Base-by-base conservation (phyloP, 2,797 vertebrate genomes). In the Clarias pachynema region DNA sequence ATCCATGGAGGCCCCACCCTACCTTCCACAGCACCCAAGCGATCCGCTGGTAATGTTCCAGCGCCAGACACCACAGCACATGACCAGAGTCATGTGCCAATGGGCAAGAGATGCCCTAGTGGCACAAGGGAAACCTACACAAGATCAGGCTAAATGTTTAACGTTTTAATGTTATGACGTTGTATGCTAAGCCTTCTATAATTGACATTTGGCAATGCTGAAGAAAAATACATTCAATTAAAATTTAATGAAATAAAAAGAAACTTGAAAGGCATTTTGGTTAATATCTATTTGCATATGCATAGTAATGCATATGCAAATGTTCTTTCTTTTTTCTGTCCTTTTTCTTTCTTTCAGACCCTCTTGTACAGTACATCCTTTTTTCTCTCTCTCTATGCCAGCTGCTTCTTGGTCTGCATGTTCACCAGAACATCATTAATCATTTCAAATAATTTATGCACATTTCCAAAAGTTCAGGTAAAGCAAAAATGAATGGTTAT, bases 381-480 rank as follows among this genome's bases (percentile, higher is more conserved):
- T 40, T 62, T 40, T 31, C n/a, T 31, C 16, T 79, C 77, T 37
- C 77, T 40, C 57, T 9, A 40, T 24, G 5, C 22, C 57, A 79
- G 57, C 31, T 79, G 77, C 12, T 62, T 62, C 34, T n/a, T 37
- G 16, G 12, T 60, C 57, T 40, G 31, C 57, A 40, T 40, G 57
- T 16, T 79, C 57, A 79, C 77, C 57, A 60, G 31, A 40, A 62
- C 77, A 62, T 40, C 29, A 78, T 78, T 79, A 79, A 79, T 79
- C 90, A 92, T 91, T 85, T 92, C 93, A 93, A 92, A 40, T 62
- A 62, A 79, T 62, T 62, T 60, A 62, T 62, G 57, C 77, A 79
- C 22, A 62, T 62, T 79, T 40, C 31, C 31, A 62, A n/a, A 79
- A n/a, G 34, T 34, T n/a, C 77, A 62, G 75, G 56, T 62, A 40